Conservation (phyloP, 2,888 invertebrate species). For the Coremacera marginata region DNA sequence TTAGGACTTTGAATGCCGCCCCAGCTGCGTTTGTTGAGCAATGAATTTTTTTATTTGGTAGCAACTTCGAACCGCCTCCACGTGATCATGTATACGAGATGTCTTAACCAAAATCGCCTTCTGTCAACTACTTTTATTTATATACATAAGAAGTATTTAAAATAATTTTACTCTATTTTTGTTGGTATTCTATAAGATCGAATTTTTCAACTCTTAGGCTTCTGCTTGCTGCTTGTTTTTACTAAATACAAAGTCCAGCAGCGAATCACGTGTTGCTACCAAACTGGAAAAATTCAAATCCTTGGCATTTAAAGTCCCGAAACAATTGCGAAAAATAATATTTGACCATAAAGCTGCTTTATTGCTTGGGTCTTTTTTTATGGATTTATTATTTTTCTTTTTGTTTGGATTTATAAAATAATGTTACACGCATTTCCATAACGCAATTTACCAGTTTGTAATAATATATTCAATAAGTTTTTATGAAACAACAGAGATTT, state of each 20-base stretch:
- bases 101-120: not conserved
- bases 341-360: not conserved
- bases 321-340: constrained; percentile 31
- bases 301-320: constrained; percentile 33
- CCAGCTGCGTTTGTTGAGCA: not conserved
- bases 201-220: not conserved
- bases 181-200: not conserved
- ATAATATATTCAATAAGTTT: constrained; percentile 13
- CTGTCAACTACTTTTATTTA: not conserved
- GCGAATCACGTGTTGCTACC: constrained; percentile 2
- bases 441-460: constrained; percentile 32
- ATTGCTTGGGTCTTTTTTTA: not conserved
- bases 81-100: no score
- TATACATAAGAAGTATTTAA: no score
- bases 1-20: constrained; percentile 53
- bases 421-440: not conserved
- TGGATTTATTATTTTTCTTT: not conserved
- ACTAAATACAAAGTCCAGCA: not conserved
- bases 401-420: not conserved
- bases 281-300: not conserved
- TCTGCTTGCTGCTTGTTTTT: no score
- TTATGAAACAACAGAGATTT: constrained; percentile 30
- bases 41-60: constrained; percentile 13
- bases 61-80: not conserved
- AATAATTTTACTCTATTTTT: no score